Evolutionary conservation across 2,113 vertebrate species (phyloP), one percentile per base, ranked within the genome.

Genomic region (Chaetops frenatus): DNA sequence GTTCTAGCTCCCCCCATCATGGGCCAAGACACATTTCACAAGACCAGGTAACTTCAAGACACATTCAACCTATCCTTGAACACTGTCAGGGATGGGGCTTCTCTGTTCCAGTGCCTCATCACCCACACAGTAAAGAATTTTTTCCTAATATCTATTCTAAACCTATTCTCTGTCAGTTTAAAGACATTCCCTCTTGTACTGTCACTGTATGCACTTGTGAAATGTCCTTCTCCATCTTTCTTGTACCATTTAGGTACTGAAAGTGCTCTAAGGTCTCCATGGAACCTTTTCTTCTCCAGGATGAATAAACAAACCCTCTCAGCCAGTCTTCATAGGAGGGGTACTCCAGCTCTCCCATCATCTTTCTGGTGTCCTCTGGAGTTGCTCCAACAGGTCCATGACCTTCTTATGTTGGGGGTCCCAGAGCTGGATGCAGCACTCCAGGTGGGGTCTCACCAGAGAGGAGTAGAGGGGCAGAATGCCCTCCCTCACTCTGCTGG

Each of bases 171-270:
- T 47, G 9, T 47, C 38, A 23, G 24, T 54, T 76, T 54, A 53
- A 76, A 76, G 47, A 7, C 29, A 60, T 45, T 81, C 15, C 5
- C 21, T 9, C 47, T 47, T 54, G n/a, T 22, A 24, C 5, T 66
- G 33, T 24, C 38, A n/a, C 38, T 12, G 6, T 20, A 29, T 18
- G 33, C 15, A 27, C 33, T 9, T 6, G 19, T 9, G 0, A 1
- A 45, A 51, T 20, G 16, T 25, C 24, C 45, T 36, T 58, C 19
- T 45, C 5, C 23, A 58, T 38, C 60, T 51, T 20, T 38, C 23
- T 14, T 45, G 14, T 11, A 50, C 11, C 27, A 9, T 57, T 72
- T 17, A 65, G 51, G 36, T 66, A 81, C n/a, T 17, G 7, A 44
- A 44, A 53, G 9, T 66, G 11, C 23, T n/a, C 8, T 33, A n/a